Percentiles rank a stretch among this genome's conserved stretches.
Conservation (phyloP, 2,888 invertebrate genomes). For the Sepioteuthis lessoniana region DNA sequence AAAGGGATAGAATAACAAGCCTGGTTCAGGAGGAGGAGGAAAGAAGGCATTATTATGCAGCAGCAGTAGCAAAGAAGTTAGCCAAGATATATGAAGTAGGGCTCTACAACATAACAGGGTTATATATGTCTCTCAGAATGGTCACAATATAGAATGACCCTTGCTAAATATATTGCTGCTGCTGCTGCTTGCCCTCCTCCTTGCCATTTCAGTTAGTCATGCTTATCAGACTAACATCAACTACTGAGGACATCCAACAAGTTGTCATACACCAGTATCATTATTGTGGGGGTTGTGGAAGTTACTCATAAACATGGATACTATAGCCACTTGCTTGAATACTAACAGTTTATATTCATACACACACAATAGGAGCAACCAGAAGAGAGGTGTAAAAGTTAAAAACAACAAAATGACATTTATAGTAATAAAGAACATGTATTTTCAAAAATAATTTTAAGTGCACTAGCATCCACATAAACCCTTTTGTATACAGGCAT, state of each 20-base stretch:
- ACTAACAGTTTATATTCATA: not conserved
- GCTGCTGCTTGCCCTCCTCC: not conserved
- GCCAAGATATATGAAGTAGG: not conserved
- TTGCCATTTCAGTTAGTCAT: constrained; percentile 23
- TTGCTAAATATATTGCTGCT: constrained; percentile 33
- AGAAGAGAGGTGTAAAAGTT: not conserved
- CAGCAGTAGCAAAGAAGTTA: not conserved
- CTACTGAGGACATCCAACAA: not conserved
- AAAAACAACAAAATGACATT: not conserved
- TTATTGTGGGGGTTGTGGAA: not conserved
- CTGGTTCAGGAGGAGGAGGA: not conserved
- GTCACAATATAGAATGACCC: constrained; percentile 3
- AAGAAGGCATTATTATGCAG: not conserved
- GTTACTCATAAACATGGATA: not conserved
- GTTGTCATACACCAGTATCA: constrained; percentile 33
- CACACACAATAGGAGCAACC: not conserved
- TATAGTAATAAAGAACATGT: too few species aligned
- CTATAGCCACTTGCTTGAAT: not conserved
- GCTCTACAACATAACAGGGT: not conserved
- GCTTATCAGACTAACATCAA: not conserved
- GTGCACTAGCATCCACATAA: too few species aligned
- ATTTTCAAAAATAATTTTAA: too few species aligned
- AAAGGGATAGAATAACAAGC: not conserved
- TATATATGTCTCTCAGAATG: not conserved
- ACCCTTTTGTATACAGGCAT: too few species aligned